These are phyloP conservation scores for Leuciscus waleckii DNA, from an alignment of 2,797 vertebrate genomes.

Conservation along the genomic window DNA sequence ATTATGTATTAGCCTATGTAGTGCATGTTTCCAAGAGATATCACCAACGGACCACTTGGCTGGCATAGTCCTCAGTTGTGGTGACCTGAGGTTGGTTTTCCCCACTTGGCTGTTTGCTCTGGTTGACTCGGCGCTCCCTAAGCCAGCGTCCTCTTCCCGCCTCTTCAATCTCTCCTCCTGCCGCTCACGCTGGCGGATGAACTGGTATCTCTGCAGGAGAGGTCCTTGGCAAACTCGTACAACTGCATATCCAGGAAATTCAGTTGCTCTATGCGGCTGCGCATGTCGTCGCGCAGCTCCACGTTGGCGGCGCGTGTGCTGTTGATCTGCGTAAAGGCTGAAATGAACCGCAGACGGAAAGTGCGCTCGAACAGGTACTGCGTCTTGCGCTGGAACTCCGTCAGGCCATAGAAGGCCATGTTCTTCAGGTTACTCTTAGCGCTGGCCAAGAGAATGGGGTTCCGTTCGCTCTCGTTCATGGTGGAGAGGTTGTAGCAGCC, in stretches of 20 bases:
- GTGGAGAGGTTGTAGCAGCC: conserved; percentile 94
- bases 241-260: conserved; percentile 95
- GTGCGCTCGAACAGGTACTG: conserved; percentile 99
- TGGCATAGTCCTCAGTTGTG: conserved; percentile 95
- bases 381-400: conserved; percentile 97
- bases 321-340: conserved; percentile 96
- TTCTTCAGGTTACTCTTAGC: conserved; percentile 97
- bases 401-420: conserved; percentile 98
- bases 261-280: conserved; percentile 89
- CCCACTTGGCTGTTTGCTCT: conserved; percentile 72
- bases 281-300: conserved; percentile 87
- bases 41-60: conserved; percentile 96
- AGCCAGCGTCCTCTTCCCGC: conserved; percentile 87
- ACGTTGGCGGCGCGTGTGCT: conserved; percentile 95
- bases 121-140: conserved; percentile 82
- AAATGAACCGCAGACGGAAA: conserved; percentile 95
- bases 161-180: conserved; percentile 89
- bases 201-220: conserved; percentile 96
- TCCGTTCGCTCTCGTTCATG: conserved; percentile 93
- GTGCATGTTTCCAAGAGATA: conserved; percentile 27
- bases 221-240: conserved; percentile 93
- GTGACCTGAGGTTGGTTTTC: conserved; percentile 70
- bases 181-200: conserved; percentile 89
- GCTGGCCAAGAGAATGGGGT: conserved; percentile 89
- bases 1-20: neutral